A percentile compares a stretch with the other conserved stretches of the same genome.
These are phyloP conservation scores for Tetropium fuscum DNA, from an alignment of 2,888 invertebrate genomes.

Conservation along the genomic window DNA sequence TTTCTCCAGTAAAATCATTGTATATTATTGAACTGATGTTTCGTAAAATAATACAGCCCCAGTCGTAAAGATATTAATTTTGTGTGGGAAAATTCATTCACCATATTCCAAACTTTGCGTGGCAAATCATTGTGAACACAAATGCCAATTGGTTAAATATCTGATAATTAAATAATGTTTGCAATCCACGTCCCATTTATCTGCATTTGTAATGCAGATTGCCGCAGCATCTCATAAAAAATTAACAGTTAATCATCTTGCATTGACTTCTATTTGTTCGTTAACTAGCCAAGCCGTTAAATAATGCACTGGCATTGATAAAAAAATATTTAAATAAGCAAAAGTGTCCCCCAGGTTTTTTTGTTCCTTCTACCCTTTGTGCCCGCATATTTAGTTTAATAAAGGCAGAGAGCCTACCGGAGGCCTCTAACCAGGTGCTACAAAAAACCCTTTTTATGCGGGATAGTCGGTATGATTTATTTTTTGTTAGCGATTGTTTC, in stretches of 20 bases:
- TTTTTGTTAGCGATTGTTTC: constrained; percentile 45
- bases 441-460: constrained; percentile 61
- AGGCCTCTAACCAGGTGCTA: constrained; percentile 59
- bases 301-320: constrained; percentile 47
- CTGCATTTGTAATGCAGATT: constrained; percentile 20
- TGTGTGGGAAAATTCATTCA: too few relatives aligned
- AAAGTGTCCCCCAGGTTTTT: constrained; percentile 39
- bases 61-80: too few relatives aligned
- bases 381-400: constrained; percentile 61
- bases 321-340: constrained; percentile 56
- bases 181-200: too few relatives aligned
- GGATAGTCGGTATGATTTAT: constrained; percentile 61
- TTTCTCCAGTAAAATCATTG: too few relatives aligned
- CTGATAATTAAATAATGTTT: constrained; percentile 27
- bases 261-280: constrained; percentile 41
- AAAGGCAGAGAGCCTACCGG: constrained; percentile 47
- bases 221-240: constrained; percentile 6
- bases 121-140: neutral
- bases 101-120: too few relatives aligned
- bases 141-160: constrained; percentile 2
- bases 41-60: too few relatives aligned
- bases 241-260: constrained; percentile 32
- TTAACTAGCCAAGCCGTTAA: constrained; percentile 39
- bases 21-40: too few relatives aligned
- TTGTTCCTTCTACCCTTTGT: constrained; percentile 54